Evolutionary conservation across 2,797 vertebrate species (phyloP), one percentile per base, ranked within the genome.

Genomic region (Galagoides demidoff): DNA sequence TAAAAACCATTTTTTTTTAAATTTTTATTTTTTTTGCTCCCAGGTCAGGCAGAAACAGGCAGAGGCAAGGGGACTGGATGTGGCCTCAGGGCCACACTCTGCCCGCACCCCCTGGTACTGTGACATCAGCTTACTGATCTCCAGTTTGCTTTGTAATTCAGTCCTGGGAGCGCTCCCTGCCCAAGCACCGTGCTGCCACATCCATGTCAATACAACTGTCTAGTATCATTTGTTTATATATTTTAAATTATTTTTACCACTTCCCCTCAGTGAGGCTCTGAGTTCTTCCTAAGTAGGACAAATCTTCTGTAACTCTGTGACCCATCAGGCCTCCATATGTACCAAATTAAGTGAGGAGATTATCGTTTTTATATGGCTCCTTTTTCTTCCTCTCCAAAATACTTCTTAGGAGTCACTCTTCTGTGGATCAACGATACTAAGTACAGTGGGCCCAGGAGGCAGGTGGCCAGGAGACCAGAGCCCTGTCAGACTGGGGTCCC

Each of bases 321-420:
- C 43, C 63, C 55, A 63, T 20, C 55, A 73, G 85, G 23, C 7
- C 64, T 89, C 76, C 3, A 17, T 29, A 3, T 16, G 37, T 61
- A 13, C n/a, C 25, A 55, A 59, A 70, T 85, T 59, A 93, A 87
- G 61, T 37, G 13, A 85, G 39, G 29, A 7, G 11, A 22, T 13
- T 43, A 45, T 20, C 14, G 45, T 37, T 73, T 74, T 74, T 20
- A 63, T n/a, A 59, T 23, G 59, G 27, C 17, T 78, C 37, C 68
- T 71, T 92, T 93, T 52, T 90, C 49, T 68, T 73, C 83, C 77
- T 2, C 61, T 82, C 11, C 57, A 82, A 52, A 59, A 5, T 39
- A 37, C 59, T 89, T 82, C 79, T 83, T 20, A 70, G 31, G 63
- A 94, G 95, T 93, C 94, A 89, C n/a, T 37, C 29, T 55, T 78